Conservation (phyloP, 2,113 vertebrate genomes). For the Muntiacus muntjak region DNA sequence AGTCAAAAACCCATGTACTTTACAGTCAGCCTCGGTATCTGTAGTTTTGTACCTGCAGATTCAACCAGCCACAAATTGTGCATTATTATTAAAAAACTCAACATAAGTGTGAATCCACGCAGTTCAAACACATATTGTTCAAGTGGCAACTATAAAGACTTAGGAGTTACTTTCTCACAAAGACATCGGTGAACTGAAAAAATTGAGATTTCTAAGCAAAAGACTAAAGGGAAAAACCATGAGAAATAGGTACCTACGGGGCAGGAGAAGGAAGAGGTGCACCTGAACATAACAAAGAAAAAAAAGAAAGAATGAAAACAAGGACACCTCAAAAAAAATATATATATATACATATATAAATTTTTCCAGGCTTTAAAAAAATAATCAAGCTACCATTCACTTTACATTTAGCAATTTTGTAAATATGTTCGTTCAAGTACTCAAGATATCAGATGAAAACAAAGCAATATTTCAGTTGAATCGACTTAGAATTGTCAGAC, state of each 20-base stretch:
- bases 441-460: slow-evolving; percentile 23
- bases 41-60: neutral
- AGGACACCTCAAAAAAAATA: neutral
- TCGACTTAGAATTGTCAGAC: slow-evolving; percentile 6
- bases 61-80: neutral
- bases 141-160: neutral
- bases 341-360: neutral
- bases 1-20: neutral
- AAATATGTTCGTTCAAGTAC: neutral
- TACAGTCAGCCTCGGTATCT: neutral
- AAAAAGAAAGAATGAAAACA: neutral
- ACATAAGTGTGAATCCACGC: neutral
- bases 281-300: neutral
- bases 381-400: neutral
- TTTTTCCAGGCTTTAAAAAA: neutral
- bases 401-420: neutral
- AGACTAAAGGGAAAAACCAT: slow-evolving; percentile 15
- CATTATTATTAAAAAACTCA: neutral
- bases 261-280: neutral
- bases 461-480: slow-evolving; percentile 42
- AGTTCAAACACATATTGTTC: neutral
- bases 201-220: slow-evolving; percentile 26
- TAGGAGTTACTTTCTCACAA: neutral
- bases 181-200: slow-evolving; percentile 7
- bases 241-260: neutral